phyloP scores from a whole-genome alignment of 2,888 invertebrate genomes.

The Erannis defoliaria region DNA sequence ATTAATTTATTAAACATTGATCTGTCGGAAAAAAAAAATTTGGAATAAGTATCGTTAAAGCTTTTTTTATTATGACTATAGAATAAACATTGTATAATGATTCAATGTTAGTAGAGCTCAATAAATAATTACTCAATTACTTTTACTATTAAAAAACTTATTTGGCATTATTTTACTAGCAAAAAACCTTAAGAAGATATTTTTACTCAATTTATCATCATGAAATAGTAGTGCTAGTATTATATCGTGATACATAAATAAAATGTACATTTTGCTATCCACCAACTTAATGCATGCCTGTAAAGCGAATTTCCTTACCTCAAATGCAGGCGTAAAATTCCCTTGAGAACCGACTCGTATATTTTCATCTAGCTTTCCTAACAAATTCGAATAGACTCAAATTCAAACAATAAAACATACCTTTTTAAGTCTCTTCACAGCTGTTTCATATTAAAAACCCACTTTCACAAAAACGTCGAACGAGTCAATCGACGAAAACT shows the following conservation, averaged over 20 bases:
- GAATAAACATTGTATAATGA: too few species aligned
- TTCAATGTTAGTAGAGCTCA: too few species aligned
- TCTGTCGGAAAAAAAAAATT: too few species aligned
- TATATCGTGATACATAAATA: not conserved
- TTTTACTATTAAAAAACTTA: too few species aligned
- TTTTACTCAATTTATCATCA: too few species aligned
- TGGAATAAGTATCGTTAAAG: too few species aligned
- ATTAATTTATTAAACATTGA: too few species aligned
- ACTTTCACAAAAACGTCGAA: slow-evolving; percentile 45
- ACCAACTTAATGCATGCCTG: not conserved
- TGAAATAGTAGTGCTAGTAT: too few species aligned
- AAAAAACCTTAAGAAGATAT: not conserved
- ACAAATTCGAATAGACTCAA: not conserved
- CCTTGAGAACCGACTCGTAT: slow-evolving; percentile 27
- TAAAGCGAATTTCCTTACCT: slow-evolving; percentile 9
- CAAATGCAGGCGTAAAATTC: slow-evolving; percentile 33
- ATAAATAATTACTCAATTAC: too few species aligned
- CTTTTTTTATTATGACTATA: too few species aligned
- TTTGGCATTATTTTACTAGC: too few species aligned
- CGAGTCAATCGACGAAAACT: slow-evolving; percentile 65
- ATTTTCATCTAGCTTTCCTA: slow-evolving; percentile 29
- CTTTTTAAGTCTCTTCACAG: slow-evolving; percentile 39
- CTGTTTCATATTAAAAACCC: slow-evolving; percentile 46
- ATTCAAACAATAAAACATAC: slow-evolving; percentile 24
- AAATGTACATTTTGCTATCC: not conserved